Base-by-base conservation (phyloP, 1,140 invertebrate genomes). In the Solen grandis region DNA sequence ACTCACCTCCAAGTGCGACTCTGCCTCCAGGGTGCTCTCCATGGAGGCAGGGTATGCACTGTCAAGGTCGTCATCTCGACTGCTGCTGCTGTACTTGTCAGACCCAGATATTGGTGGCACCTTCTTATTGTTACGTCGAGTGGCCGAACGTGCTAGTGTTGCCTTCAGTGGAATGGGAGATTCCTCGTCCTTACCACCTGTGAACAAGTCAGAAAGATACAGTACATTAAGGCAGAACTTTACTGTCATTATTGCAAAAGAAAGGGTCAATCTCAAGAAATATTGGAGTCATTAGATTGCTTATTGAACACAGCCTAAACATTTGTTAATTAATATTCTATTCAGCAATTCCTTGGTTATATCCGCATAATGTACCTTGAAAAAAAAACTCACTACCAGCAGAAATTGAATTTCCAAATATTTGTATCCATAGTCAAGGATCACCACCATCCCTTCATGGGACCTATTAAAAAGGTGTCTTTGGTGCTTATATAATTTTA, bases 141-240 rank as follows among this genome's bases (percentile, higher is more conserved):
- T 88, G 25, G 88, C 86, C 55, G 90, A 89, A 27, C 90, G 84
- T 33, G 88, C 90, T 46, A 91, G 50, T 4, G 88, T 87, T 14
- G 90, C 86, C 75, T 90, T 90, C 4, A 86, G 74, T 16, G 85
- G 87, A n/a, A 90, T 84, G 16, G 88, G 88, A 13, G 89, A 87
- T 35, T 90, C 89, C 54, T 91, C 88, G 5, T 77, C 76, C 80
- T 80, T 85, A 25, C 35, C 80, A 70, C 57, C 87, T 89, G 63
- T 4, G 68, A 78, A 62, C 60, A 33, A 63, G 73, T 10, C 38
- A 57, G 38, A 29, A 38, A 55, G 25, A 36, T 41, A 3, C n/a
- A 65, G 19, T 2, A n/a, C 2, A 55, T 38, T 13, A 25, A 31
- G 33, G 0, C 31, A 78, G 29, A 41, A 27, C 14, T 75, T 5